Evolutionary conservation across 1,140 invertebrate genomes (phyloP).

Genomic region (Parasteatoda tepidariorum): DNA sequence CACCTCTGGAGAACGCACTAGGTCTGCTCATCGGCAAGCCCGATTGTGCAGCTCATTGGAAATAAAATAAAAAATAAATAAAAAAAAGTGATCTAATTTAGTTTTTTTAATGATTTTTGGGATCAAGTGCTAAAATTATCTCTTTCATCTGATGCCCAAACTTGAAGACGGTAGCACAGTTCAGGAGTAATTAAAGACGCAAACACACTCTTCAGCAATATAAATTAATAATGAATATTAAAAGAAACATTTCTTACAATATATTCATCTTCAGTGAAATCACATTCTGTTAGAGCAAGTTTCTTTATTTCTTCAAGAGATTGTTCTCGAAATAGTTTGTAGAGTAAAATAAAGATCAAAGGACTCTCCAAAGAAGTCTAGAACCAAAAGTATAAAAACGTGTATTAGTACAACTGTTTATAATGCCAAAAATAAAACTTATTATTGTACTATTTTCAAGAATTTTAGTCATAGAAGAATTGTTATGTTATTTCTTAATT

Average conservation of each 20-base stretch:
- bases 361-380: conserved; percentile 85
- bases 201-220: background rate
- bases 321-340: conserved; percentile 83
- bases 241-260: conserved; percentile 71
- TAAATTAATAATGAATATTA: background rate
- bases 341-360: conserved; percentile 83
- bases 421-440: too few species aligned
- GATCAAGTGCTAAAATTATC: background rate
- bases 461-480: too few species aligned
- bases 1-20: too few species aligned
- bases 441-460: too few species aligned
- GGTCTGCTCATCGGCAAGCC: too few species aligned
- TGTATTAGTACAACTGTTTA: too few species aligned
- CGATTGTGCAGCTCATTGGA: too few species aligned
- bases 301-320: conserved; percentile 77
- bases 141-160: background rate
- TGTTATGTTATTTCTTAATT: too few species aligned
- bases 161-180: background rate
- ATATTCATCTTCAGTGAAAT: conserved; percentile 83
- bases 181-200: background rate
- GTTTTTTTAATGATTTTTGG: background rate
- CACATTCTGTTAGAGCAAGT: conserved; percentile 73
- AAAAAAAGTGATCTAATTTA: background rate
- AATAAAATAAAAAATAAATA: background rate
- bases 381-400: too few species aligned